Percentiles rank a stretch among this genome's conserved stretches.
phyloP scores from a whole-genome alignment of 2,797 vertebrate species.

The Microchirus variegatus region DNA sequence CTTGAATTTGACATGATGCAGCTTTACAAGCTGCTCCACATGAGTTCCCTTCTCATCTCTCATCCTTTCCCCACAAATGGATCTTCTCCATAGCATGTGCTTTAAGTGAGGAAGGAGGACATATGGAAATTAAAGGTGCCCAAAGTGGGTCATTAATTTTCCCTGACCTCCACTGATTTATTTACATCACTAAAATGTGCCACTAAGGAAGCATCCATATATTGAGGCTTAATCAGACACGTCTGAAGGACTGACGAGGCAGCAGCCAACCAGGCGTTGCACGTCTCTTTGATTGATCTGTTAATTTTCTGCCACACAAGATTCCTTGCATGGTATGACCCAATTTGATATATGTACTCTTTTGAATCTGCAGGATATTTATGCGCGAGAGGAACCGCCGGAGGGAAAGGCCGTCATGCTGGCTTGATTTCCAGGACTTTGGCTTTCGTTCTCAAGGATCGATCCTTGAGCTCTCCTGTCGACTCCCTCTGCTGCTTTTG shows the following conservation, averaged over 20 bases:
- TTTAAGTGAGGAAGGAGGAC: constrained; percentile 48
- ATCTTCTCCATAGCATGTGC: constrained; percentile 28
- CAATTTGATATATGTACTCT: constrained; percentile 60
- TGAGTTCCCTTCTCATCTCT: constrained; percentile 13
- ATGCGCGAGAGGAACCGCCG: constrained; percentile 2
- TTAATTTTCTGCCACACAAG: constrained; percentile 48
- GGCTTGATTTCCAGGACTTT: constrained; percentile 43
- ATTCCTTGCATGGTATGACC: constrained; percentile 53
- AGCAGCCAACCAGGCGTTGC: constrained; percentile 31
- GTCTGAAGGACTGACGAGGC: constrained; percentile 55
- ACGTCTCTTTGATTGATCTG: constrained; percentile 67
- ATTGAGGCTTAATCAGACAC: constrained; percentile 49
- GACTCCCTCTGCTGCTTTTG: constrained; percentile 37
- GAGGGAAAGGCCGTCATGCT: constrained; percentile 14
- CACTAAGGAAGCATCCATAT: constrained; percentile 49
- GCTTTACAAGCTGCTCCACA: constrained; percentile 22
- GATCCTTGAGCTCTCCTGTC: constrained; percentile 44
- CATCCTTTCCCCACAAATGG: constrained; percentile 9
- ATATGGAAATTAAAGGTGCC: constrained; percentile 60
- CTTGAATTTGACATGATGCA: constrained; percentile 31
- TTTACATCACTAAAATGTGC: constrained; percentile 58
- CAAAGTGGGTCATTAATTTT: constrained; percentile 63
- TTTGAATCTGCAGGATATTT: constrained; percentile 51
- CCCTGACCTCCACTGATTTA: constrained; percentile 47
- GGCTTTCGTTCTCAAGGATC: constrained; percentile 55